phyloP scores from a whole-genome alignment of 2,113 vertebrate genomes.

The Lycaon pictus region DNA sequence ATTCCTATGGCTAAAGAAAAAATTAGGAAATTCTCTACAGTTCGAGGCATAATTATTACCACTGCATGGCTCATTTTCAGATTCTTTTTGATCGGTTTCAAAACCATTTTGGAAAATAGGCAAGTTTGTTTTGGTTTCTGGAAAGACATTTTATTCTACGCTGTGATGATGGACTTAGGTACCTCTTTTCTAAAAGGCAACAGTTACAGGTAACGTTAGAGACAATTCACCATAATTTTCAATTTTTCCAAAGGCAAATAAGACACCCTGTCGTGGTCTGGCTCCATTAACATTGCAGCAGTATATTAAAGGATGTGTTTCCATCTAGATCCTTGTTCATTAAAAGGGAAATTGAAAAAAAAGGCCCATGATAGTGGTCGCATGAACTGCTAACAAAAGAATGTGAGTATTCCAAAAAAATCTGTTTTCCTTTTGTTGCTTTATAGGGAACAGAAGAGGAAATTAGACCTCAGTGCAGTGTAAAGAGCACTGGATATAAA shows the following conservation, averaged over 20 bases:
- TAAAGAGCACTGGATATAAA: neutral
- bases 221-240: neutral
- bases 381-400: neutral
- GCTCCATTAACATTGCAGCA: neutral
- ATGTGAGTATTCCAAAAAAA: constrained; percentile 24
- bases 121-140: constrained; percentile 42
- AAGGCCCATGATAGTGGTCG: neutral
- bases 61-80: neutral
- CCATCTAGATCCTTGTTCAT: neutral
- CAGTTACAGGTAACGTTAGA: constrained; percentile 2
- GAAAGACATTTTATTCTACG: neutral
- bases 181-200: constrained; percentile 18
- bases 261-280: neutral
- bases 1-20: neutral
- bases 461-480: neutral
- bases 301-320: constrained; percentile 1
- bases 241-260: constrained; percentile 45
- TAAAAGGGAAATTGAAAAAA: constrained; percentile 39
- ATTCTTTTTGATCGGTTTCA: neutral
- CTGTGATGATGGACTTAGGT: neutral
- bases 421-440: constrained; percentile 32
- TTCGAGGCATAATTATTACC: neutral
- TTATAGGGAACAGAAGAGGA: constrained; percentile 22
- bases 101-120: neutral
- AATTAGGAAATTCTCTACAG: neutral